Evolutionary conservation across 2,888 invertebrate genomes (phyloP).

Genomic region (Molorchus minor): DNA sequence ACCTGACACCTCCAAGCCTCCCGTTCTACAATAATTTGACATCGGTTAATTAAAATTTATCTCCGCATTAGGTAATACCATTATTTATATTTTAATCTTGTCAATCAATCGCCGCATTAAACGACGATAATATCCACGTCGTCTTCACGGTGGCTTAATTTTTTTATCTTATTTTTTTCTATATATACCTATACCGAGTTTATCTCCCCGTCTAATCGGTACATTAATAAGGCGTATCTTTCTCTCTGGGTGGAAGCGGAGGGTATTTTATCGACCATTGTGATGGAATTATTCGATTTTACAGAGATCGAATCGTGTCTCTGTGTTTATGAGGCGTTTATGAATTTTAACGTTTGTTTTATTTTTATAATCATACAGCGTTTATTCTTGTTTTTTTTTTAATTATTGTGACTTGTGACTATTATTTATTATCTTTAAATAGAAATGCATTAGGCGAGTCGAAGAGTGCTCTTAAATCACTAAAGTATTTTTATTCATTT

Average conservation of each 20-base stretch:
- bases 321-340: too few species aligned
- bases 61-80: slow-evolving; percentile 20
- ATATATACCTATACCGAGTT: too few species aligned
- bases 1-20: slow-evolving; percentile 3
- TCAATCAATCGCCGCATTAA: slow-evolving; percentile 18
- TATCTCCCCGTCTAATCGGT: slow-evolving; percentile 13
- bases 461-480: not conserved
- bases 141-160: slow-evolving; percentile 19
- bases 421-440: not conserved
- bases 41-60: slow-evolving; percentile 20
- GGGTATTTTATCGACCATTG: slow-evolving; percentile 7
- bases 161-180: too few species aligned
- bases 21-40: slow-evolving; percentile 13
- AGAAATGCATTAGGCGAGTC: slow-evolving; percentile 1
- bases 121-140: slow-evolving; percentile 6
- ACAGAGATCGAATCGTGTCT: too few species aligned
- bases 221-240: slow-evolving; percentile 17
- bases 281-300: too few species aligned
- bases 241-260: slow-evolving; percentile 7
- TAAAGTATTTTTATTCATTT: slow-evolving; percentile 14
- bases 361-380: too few species aligned
- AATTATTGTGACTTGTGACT: not conserved
- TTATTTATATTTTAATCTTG: slow-evolving; percentile 24
- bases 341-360: too few species aligned
- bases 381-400: too few species aligned